Percentiles rank a stretch among this genome's conserved stretches.
These are phyloP conservation scores for Gopherus evgoodei DNA, from an alignment of 2,113 vertebrate species.

Conservation along the genomic window DNA sequence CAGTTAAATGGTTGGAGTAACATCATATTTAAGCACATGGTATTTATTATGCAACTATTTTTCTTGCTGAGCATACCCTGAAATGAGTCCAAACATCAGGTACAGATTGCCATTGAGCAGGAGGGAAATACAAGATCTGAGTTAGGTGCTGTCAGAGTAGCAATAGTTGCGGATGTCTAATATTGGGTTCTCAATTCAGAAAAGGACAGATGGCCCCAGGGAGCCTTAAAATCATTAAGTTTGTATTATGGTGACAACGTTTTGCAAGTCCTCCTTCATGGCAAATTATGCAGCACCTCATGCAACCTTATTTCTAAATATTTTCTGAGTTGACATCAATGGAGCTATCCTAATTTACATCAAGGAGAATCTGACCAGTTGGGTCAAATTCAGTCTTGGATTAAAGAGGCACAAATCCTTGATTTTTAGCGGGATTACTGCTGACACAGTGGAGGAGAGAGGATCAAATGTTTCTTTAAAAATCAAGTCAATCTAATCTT, in stretches of 20 bases:
- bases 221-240: neutral
- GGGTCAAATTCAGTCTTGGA: neutral
- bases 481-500: too few relatives aligned
- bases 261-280: neutral
- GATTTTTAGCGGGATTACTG: neutral
- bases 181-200: slow-evolving; percentile 6
- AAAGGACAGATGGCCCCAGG: slow-evolving; percentile 31
- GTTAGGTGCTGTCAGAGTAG: neutral
- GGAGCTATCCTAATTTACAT: slow-evolving; percentile 9
- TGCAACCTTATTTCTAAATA: slow-evolving; percentile 58
- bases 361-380: neutral
- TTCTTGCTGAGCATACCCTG: neutral
- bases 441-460: neutral
- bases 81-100: neutral
- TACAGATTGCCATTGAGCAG: neutral
- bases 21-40: neutral
- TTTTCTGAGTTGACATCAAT: slow-evolving; percentile 2
- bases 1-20: slow-evolving; percentile 4
- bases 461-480: too few relatives aligned
- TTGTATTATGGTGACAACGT: slow-evolving; percentile 39
- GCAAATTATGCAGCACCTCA: slow-evolving; percentile 31
- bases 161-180: neutral
- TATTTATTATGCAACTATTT: neutral
- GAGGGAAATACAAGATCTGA: neutral
- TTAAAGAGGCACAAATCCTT: neutral